A percentile compares a stretch with the other conserved stretches of the same genome.
Evolutionary conservation across 2,888 invertebrate genomes (phyloP).

Genomic region (Drosophila robusta): DNA sequence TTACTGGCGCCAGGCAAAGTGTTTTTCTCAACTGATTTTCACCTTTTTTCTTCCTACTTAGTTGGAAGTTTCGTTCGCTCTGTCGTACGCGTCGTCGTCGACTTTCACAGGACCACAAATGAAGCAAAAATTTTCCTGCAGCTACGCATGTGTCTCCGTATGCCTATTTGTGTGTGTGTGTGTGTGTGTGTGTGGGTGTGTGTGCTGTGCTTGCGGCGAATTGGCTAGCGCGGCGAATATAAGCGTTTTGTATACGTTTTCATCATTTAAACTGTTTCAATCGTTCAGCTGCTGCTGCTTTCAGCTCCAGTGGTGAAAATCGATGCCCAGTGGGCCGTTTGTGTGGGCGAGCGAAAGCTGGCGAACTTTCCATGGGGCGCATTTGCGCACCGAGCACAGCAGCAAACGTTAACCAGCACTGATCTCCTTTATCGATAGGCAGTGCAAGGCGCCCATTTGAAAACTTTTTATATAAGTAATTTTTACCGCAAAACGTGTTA

Average conservation of each 20-base stretch:
- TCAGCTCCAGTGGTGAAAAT: constrained; percentile 67
- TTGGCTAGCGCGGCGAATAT: constrained; percentile 61
- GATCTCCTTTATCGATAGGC: constrained; percentile 14
- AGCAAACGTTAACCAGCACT: constrained; percentile 29
- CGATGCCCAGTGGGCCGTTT: constrained; percentile 51
- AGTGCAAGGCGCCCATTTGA: constrained; percentile 12
- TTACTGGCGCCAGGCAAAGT: constrained; percentile 18
- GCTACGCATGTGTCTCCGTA: constrained; percentile 26
- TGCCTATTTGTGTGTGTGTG: background rate
- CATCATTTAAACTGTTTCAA: constrained; percentile 63
- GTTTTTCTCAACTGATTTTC: constrained; percentile 33
- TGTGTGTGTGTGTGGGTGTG: constrained; percentile 19
- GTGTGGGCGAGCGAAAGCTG: constrained; percentile 45
- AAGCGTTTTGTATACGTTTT: constrained; percentile 72
- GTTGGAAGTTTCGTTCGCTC: constrained; percentile 36
- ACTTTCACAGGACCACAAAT: constrained; percentile 60
- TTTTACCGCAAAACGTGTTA: constrained; percentile 3
- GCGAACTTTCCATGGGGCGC: constrained; percentile 61
- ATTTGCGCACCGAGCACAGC: constrained; percentile 32
- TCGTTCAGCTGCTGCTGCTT: constrained; percentile 55
- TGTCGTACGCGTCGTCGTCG: constrained; percentile 46
- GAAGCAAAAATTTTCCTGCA: constrained; percentile 52
- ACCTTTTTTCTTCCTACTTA: constrained; percentile 24
- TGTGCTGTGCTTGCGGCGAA: constrained; percentile 58
- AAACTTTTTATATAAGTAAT: background rate